phyloP scores from a whole-genome alignment of 2,888 invertebrate genomes.

The Eumacrocentrus americanus region DNA sequence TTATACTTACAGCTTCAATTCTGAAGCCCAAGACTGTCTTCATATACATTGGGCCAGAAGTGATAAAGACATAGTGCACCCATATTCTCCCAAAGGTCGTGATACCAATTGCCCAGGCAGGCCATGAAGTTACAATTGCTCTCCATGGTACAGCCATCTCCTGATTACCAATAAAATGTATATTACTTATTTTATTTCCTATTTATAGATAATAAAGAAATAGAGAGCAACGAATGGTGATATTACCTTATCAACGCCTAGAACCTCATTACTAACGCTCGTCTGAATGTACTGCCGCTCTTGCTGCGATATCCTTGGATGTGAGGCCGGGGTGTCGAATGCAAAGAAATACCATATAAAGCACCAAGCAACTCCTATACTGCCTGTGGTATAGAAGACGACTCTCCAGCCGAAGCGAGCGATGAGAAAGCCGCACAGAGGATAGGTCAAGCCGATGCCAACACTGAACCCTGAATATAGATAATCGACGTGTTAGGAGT shows the following conservation, averaged over 20 bases:
- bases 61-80: slow-evolving; percentile 76
- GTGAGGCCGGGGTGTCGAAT: slow-evolving; percentile 71
- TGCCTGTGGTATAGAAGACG: slow-evolving; percentile 75
- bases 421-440: slow-evolving; percentile 73
- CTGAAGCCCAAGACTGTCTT: slow-evolving; percentile 72
- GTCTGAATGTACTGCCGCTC: slow-evolving; percentile 72
- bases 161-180: slow-evolving; percentile 35
- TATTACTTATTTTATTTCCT: neutral
- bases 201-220: neutral
- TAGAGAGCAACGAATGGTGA: too few relatives aligned
- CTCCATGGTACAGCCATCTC: slow-evolving; percentile 69
- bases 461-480: slow-evolving; percentile 71
- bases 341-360: slow-evolving; percentile 73
- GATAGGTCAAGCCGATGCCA: slow-evolving; percentile 75
- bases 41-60: slow-evolving; percentile 75
- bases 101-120: slow-evolving; percentile 74
- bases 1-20: slow-evolving; percentile 66
- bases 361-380: slow-evolving; percentile 71
- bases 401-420: slow-evolving; percentile 72
- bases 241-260: slow-evolving; percentile 61
- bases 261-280: slow-evolving; percentile 66
- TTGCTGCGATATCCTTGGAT: slow-evolving; percentile 71
- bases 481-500: slow-evolving; percentile 60
- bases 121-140: slow-evolving; percentile 68
- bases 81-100: slow-evolving; percentile 79